phyloP scores from a whole-genome alignment of 2,113 vertebrate genomes.

The Geothlypis trichas region DNA sequence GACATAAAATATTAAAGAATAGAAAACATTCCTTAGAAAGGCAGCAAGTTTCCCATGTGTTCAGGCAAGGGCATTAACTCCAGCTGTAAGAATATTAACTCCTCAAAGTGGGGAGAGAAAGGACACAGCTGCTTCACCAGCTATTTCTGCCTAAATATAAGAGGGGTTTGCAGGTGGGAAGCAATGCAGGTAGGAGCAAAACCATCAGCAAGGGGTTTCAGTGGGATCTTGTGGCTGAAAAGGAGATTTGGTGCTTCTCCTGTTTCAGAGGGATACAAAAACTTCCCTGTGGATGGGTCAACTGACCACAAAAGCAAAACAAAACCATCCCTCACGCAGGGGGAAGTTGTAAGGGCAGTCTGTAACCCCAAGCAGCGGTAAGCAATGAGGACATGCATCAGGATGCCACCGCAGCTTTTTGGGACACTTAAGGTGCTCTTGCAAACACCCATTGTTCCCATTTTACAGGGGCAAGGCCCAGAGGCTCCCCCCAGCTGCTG shows the following conservation, averaged over 20 bases:
- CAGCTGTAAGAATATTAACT: not conserved
- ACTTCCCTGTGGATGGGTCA: not conserved
- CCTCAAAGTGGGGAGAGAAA: not conserved
- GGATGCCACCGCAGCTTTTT: not conserved
- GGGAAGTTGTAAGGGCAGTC: not conserved
- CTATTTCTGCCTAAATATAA: not conserved
- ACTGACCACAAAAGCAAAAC: not conserved
- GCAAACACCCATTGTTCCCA: not conserved
- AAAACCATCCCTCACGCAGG: not conserved
- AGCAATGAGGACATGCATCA: not conserved
- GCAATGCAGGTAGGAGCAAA: not conserved
- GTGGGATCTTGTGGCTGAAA: not conserved
- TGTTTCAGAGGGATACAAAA: not conserved
- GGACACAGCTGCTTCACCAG: not conserved
- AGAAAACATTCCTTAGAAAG: conserved; percentile 9
- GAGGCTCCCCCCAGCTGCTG: not conserved
- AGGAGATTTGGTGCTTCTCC: not conserved
- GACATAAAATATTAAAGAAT: conserved; percentile 21
- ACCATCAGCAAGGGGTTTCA: not conserved
- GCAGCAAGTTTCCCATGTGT: not conserved
- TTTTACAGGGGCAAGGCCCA: not conserved
- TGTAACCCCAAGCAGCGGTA: rapidly evolving
- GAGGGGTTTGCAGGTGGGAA: not conserved
- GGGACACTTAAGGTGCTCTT: not conserved
- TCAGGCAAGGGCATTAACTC: not conserved